phyloP scores from a whole-genome alignment of 2,888 invertebrate species.

The Dolichopus griseipennis region DNA sequence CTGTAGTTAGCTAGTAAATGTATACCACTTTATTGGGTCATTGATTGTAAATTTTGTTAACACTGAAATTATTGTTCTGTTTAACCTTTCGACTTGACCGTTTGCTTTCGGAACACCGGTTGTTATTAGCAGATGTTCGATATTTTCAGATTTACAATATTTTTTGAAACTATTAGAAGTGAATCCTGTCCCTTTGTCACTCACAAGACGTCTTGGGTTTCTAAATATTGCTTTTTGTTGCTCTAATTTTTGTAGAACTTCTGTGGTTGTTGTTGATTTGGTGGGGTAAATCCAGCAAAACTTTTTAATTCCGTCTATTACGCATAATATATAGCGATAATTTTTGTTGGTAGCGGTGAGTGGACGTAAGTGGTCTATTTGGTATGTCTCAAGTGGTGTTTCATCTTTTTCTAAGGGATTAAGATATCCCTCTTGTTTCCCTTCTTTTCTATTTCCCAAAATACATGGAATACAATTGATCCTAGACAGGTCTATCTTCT shows the following conservation, averaged over 20 bases:
- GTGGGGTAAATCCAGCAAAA: constrained; percentile 34
- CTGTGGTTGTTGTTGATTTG: constrained; percentile 27
- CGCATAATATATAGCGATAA: constrained; percentile 32
- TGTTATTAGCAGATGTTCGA: constrained; percentile 18
- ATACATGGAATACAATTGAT: no score
- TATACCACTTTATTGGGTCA: no score
- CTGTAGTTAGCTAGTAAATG: no score
- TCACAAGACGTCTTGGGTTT: constrained; percentile 19
- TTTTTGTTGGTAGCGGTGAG: no score
- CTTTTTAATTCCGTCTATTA: constrained; percentile 32
- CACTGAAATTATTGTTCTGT: no score
- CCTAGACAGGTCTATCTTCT: no score
- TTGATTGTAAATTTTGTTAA: no score
- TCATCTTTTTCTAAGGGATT: no score
- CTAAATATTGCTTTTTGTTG: constrained; percentile 15
- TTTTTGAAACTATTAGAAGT: constrained; percentile 19
- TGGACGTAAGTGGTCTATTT: no score
- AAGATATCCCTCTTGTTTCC: no score
- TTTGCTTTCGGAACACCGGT: constrained; percentile 21
- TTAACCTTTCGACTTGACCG: constrained; percentile 20
- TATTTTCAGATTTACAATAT: constrained; percentile 1
- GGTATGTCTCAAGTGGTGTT: no score
- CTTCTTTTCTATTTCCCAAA: no score
- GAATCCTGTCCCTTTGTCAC: constrained; percentile 23
- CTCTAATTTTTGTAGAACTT: constrained; percentile 28